These are phyloP conservation scores for Formica aserva DNA, from an alignment of 2,888 invertebrate species.

Conservation along the genomic window DNA sequence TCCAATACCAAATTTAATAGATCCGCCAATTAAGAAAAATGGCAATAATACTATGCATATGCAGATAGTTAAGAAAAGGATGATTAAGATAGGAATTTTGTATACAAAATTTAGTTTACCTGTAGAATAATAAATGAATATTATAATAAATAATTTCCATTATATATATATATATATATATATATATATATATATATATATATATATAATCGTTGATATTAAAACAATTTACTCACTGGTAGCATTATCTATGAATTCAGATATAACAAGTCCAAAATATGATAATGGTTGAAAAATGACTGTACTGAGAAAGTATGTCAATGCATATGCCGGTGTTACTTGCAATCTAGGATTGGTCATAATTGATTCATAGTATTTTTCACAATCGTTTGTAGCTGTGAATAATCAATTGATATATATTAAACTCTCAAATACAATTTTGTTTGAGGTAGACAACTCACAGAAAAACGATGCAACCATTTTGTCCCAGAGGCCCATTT, in stretches of 20 bases:
- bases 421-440: background rate
- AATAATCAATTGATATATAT: constrained; percentile 10
- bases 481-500: constrained; percentile 72
- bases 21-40: constrained; percentile 70
- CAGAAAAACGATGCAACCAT: constrained; percentile 60
- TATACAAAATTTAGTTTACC: constrained; percentile 61
- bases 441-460: constrained; percentile 58
- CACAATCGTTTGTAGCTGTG: constrained; percentile 75
- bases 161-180: background rate
- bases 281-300: constrained; percentile 74
- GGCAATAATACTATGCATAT: constrained; percentile 59
- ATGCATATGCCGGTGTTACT: constrained; percentile 80
- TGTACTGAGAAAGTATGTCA: constrained; percentile 76
- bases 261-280: constrained; percentile 70
- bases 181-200: constrained; percentile 1
- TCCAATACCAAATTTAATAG: constrained; percentile 74
- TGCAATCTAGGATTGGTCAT: constrained; percentile 77
- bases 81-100: constrained; percentile 35
- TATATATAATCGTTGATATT: background rate
- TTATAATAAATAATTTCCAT: background rate
- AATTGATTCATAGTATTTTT: constrained; percentile 77
- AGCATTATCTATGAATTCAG: constrained; percentile 72
- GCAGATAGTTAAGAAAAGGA: constrained; percentile 65
- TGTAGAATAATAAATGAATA: constrained; percentile 56
- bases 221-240: constrained; percentile 73